Percentiles rank a stretch among this genome's conserved stretches.
These are phyloP conservation scores for Ophioninae sp. DNA, from an alignment of 2,888 invertebrate species.

Conservation along the genomic window DNA sequence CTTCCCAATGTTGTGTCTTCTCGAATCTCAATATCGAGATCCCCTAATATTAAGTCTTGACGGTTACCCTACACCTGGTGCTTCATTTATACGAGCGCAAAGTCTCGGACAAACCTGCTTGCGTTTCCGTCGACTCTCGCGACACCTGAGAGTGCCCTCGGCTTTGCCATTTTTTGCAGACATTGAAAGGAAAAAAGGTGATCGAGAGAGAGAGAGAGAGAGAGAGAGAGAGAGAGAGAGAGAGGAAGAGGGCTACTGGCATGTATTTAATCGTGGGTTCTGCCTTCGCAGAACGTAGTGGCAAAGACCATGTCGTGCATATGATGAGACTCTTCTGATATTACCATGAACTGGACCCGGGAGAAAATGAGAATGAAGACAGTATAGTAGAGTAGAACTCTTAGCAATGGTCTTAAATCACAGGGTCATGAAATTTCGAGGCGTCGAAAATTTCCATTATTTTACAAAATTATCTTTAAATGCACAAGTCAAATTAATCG, in stretches of 20 bases:
- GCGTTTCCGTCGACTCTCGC: conserved; percentile 54
- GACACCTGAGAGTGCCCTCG: conserved; percentile 45
- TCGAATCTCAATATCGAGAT: too few relatives aligned
- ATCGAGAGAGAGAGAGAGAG: too few relatives aligned
- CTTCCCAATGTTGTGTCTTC: too few relatives aligned
- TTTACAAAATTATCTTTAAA: background rate
- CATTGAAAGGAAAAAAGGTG: background rate
- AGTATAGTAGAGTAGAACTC: conserved; percentile 34
- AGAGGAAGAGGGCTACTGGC: background rate
- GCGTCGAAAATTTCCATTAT: too few relatives aligned
- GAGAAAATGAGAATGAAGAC: conserved; percentile 3
- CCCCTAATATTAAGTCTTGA: background rate
- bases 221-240: conserved; percentile 1
- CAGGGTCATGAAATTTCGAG: too few relatives aligned
- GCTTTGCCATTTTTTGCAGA: conserved; percentile 34
- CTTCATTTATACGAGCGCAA: background rate
- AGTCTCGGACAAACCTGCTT: conserved; percentile 41
- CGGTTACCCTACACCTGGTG: conserved; percentile 10
- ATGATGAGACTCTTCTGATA: conserved; percentile 44
- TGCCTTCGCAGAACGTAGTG: conserved; percentile 30
- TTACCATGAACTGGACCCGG: conserved; percentile 31
- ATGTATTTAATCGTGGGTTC: background rate
- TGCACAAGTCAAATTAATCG: background rate
- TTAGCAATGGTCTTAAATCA: background rate
- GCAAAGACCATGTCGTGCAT: conserved; percentile 46